Conservation (phyloP, 2,797 vertebrate species). For the Tapirus indicus region DNA sequence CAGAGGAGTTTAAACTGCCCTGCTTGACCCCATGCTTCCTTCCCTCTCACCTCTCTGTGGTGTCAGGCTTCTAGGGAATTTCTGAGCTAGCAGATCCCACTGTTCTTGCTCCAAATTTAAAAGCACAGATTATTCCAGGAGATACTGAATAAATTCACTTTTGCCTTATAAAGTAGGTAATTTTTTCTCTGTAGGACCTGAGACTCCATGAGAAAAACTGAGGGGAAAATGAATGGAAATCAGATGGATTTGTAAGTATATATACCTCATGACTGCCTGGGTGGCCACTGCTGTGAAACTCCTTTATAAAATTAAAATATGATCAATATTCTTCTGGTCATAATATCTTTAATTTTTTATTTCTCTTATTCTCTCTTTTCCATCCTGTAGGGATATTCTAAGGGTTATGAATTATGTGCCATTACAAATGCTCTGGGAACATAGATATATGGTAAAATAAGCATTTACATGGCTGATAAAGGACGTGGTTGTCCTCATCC, state of each 20-base stretch:
- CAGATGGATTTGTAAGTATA: neutral
- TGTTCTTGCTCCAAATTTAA: neutral
- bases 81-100: neutral
- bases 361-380: neutral
- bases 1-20: neutral
- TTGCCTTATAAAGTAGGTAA: neutral
- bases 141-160: neutral
- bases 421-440: neutral
- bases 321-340: neutral
- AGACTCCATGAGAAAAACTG: neutral
- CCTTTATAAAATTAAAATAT: neutral
- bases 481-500: neutral
- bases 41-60: neutral
- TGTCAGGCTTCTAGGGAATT: neutral
- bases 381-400: neutral
- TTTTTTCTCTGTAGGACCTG: neutral
- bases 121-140: neutral
- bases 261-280: neutral
- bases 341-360: neutral
- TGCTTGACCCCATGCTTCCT: neutral
- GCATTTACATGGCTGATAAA: neutral
- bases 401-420: neutral
- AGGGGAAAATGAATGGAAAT: neutral
- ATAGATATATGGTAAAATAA: neutral
- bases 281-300: neutral